These are phyloP conservation scores for Chaunax sp. DNA, from an alignment of 2,797 vertebrate species.

Conservation along the genomic window DNA sequence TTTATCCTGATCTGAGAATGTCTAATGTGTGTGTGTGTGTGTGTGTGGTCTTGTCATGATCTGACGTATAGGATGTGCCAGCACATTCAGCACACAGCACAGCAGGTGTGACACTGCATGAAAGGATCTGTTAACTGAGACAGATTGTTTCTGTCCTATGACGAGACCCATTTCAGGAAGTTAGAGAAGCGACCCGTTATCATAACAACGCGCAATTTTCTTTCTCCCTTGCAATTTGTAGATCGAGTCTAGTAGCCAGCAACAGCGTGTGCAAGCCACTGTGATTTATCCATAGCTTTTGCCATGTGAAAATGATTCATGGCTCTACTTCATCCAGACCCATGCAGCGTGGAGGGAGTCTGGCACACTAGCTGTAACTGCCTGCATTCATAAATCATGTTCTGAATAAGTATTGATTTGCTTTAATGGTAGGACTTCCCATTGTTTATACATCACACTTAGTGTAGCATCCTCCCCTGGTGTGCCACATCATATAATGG, in stretches of 20 bases:
- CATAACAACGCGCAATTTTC: slow-evolving; percentile 53
- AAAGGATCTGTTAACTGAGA: slow-evolving; percentile 63
- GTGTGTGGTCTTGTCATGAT: slow-evolving; percentile 25
- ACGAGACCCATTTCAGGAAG: slow-evolving; percentile 62
- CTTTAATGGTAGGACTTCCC: slow-evolving; percentile 49
- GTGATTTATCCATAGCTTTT: slow-evolving; percentile 73
- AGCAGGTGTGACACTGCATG: slow-evolving; percentile 59
- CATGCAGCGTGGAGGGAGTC: slow-evolving; percentile 57
- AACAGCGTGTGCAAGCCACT: slow-evolving; percentile 49
- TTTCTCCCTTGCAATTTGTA: slow-evolving; percentile 57
- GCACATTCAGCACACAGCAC: slow-evolving; percentile 40
- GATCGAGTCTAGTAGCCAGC: slow-evolving; percentile 53
- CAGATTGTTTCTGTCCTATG: slow-evolving; percentile 46
- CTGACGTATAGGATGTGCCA: slow-evolving; percentile 45
- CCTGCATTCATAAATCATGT: slow-evolving; percentile 70
- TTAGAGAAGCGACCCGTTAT: slow-evolving; percentile 58
- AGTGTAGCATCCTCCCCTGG: slow-evolving; percentile 14
- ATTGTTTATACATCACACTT: slow-evolving; percentile 42
- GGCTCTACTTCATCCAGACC: slow-evolving; percentile 51
- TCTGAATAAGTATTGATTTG: slow-evolving; percentile 67
- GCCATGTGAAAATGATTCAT: slow-evolving; percentile 76
- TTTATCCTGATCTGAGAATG: slow-evolving; percentile 8
- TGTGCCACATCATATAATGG: slow-evolving; percentile 3
- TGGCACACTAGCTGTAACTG: slow-evolving; percentile 52
- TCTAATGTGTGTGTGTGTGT: slow-evolving; percentile 25